Evolutionary conservation across 2,888 invertebrate species (phyloP), one percentile per base, ranked within the genome.

Genomic region (Cheilosia pagana): DNA sequence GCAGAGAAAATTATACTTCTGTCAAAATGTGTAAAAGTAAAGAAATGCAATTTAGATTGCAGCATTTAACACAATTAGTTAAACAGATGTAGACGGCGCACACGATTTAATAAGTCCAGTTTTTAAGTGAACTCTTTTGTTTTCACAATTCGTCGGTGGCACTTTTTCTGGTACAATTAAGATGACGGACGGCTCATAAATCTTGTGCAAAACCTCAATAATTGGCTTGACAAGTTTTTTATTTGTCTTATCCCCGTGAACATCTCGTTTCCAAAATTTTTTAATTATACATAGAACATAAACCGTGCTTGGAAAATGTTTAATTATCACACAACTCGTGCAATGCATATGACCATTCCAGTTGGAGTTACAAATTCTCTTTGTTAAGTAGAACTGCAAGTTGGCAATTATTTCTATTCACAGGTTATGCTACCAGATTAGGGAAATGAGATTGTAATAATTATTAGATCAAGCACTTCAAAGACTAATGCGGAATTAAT

Each of bases 21-120:
- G 70, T 75, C 70, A 82, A 71, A 81, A 63, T 65, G 63, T 65
- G 63, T 62, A 62, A 52, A 68, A 81, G 62, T 53, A 67, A 35
- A 72, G 72, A 82, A 82, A 82, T 82, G 72, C 72, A 68, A 76
- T 68, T 31, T 19, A 60, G 65, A 65, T 81, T 82, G 71, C 82
- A 77, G 53, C 77, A 71, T 67, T 71, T 52, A 59, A 52, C 63
- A 76, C 63, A 76, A 43, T 52, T 65, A 77, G 52, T 35, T 10
- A 35, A 3, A 35, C 23, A 35, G 35, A 50, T 39, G 19, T 12
- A 50, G 1, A 21, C 19, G 14, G 21, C 1, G 21, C 4, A 48
- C 48, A 6, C 6, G 43, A 16, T 16, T n/a, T 16, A 45, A 16
- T 45, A n/a, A 55, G 43, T 6, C 35, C 41, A 55, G 79, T 75